Percentiles rank a stretch among this genome's conserved stretches.
Conservation (phyloP, 2,797 vertebrate genomes). For the Alectoris magna region DNA sequence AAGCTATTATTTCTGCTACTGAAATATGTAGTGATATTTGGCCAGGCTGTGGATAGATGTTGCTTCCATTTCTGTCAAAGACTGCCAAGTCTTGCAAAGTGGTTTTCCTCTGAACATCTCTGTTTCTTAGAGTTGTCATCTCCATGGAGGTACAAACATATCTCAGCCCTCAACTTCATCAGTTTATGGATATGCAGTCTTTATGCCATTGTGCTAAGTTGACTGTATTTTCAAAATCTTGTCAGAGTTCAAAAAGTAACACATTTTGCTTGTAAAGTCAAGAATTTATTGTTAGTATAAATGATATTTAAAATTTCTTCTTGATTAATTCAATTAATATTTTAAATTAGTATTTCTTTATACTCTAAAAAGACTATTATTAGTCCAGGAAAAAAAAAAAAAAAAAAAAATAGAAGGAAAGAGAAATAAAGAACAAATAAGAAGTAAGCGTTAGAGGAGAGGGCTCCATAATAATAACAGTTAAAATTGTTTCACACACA, state of each 20-base stretch:
- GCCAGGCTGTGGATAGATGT: background rate
- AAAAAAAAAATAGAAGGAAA: background rate
- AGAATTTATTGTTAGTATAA: background rate
- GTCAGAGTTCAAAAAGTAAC: background rate
- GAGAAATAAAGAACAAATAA: background rate
- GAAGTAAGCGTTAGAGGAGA: background rate
- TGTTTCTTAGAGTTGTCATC: background rate
- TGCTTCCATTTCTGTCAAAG: background rate
- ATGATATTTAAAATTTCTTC: background rate
- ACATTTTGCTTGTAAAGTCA: background rate
- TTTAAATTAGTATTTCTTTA: background rate
- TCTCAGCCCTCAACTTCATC: rapidly evolving
- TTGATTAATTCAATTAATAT: background rate
- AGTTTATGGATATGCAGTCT: background rate
- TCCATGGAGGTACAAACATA: background rate
- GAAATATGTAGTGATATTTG: background rate
- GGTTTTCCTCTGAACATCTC: background rate
- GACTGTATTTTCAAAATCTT: background rate
- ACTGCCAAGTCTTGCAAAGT: background rate
- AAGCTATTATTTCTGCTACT: background rate
- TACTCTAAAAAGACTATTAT: background rate
- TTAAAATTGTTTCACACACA: background rate
- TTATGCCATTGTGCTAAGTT: background rate
- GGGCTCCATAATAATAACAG: background rate
- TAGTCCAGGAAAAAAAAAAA: no score